Evolutionary conservation across 2,888 invertebrate species (phyloP).

Genomic region (Heliconius aoede): DNA sequence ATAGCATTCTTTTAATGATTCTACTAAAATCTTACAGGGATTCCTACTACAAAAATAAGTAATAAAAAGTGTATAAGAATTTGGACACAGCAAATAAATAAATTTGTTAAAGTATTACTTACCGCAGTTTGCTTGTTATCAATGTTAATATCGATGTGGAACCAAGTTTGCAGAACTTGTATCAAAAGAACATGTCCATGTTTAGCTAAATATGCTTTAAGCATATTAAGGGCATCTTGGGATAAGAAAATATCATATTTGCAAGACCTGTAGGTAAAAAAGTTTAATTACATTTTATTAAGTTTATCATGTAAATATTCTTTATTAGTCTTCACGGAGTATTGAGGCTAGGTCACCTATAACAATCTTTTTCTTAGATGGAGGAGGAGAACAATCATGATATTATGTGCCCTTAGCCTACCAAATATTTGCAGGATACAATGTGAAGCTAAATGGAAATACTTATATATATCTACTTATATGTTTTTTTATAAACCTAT

Average conservation of each 20-base stretch:
- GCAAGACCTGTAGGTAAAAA: constrained; percentile 80
- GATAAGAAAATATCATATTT: constrained; percentile 88
- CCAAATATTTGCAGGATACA: no score
- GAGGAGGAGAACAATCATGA: no score
- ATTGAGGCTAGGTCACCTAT: no score
- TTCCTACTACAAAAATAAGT: no score
- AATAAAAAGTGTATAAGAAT: no score
- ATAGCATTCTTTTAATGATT: no score
- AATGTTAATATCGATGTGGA: constrained; percentile 84
- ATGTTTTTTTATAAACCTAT: neutral
- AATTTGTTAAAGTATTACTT: constrained; percentile 52
- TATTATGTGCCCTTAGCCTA: no score
- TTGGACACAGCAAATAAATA: neutral
- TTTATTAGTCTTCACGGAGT: neutral
- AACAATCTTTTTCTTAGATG: no score
- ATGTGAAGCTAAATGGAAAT: no score
- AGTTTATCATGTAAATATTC: neutral
- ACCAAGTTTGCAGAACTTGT: constrained; percentile 86
- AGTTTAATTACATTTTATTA: neutral
- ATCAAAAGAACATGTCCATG: constrained; percentile 87
- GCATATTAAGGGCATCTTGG: constrained; percentile 85
- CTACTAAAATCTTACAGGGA: no score
- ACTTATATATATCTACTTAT: neutral
- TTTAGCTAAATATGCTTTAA: constrained; percentile 86
- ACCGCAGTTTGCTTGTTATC: constrained; percentile 71